Conservation (phyloP, 2,113 vertebrate species). For the Delphinapterus leucas region DNA sequence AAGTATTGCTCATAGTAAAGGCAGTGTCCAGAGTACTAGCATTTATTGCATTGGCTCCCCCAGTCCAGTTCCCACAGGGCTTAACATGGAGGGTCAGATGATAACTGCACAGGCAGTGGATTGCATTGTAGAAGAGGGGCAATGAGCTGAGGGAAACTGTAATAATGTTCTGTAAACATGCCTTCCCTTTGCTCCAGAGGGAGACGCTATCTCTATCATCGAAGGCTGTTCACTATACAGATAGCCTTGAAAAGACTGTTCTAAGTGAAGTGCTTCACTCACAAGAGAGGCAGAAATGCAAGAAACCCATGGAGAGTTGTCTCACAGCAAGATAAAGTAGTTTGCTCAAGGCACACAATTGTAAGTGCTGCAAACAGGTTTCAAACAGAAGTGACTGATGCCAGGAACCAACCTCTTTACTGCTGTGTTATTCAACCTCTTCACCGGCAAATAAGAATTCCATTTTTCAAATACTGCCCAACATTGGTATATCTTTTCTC, state of each 20-base stretch:
- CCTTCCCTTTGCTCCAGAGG: not conserved
- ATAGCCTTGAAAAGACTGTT: not conserved
- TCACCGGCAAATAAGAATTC: not conserved
- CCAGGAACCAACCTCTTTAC: not conserved
- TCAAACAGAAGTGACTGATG: not conserved
- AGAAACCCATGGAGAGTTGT: not conserved
- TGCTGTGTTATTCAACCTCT: not conserved
- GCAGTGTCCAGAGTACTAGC: not conserved
- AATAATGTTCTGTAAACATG: no score
- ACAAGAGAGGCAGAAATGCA: not conserved
- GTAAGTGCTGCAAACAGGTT: not conserved
- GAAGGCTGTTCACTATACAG: not conserved
- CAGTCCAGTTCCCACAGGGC: not conserved
- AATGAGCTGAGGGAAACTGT: not conserved
- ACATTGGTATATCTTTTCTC: not conserved
- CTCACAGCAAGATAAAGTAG: not conserved
- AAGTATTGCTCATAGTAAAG: not conserved
- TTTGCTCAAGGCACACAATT: not conserved
- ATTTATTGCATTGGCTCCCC: not conserved
- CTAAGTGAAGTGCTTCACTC: not conserved
- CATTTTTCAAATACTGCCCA: not conserved
- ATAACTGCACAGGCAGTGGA: not conserved
- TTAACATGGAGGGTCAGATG: not conserved
- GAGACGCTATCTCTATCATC: not conserved
- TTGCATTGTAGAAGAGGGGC: not conserved